Base-by-base conservation (phyloP, 2,888 invertebrate genomes). In the Lochmaea crataegi region DNA sequence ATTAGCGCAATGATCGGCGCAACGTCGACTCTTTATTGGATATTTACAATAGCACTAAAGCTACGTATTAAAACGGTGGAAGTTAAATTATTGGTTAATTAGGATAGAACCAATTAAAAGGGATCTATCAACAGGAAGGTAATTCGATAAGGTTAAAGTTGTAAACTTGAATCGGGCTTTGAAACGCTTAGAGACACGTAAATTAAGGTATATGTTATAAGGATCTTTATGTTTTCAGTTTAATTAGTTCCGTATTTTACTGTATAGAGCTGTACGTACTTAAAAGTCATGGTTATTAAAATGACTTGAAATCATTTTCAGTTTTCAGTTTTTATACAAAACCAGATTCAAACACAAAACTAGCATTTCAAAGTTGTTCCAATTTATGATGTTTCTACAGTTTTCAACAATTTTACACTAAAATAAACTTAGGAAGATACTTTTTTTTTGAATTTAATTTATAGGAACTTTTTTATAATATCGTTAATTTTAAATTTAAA, bases 61-160 rank as follows among this genome's bases (percentile, higher is more conserved):
- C 61, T 56, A 57, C 72, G 63, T 57, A 71, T 73, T 74, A 70
- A 69, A 67, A 65, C 75, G 69, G 51, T 75, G 58, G 64, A 68
- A 69, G 71, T 65, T 68, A 68, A 76, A 71, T 76, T 73, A 73
- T 71, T 60, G 73, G 72, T 73, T 74, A 73, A 72, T 76, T 74
- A 76, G 72, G 68, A 71, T 56, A 57, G 66, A 58, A 68, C 69
- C 73, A 72, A 74, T 74, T 74, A 74, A 70, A 71, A 38, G 53
- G 61, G 53, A 42, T 61, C 65, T 58, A 60, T 56, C 38, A 63
- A 61, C 63, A 56, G 56, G 2, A n/a, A 48, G 58, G 67, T 58
- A 70, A 73, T 73, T 70, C 66, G 64, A 42, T 63, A 63, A 60
- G 63, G 68, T 32, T 32, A 57, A 42, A 70, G 45, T 65, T 70